phyloP scores from a whole-genome alignment of 2,797 vertebrate genomes.

The Pogonophryne albipinna region DNA sequence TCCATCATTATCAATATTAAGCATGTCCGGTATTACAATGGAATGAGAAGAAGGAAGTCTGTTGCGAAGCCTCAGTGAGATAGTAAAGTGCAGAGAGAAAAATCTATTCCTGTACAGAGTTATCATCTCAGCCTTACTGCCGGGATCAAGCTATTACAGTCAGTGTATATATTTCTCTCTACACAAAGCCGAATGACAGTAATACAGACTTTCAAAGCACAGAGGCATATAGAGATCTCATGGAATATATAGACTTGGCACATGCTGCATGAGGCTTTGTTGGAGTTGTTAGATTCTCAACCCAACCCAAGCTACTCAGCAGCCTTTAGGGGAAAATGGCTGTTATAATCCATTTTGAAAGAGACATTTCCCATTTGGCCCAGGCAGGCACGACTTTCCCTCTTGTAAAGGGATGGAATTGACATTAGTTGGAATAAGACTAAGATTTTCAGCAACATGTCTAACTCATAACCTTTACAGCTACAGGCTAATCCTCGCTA shows the following conservation, averaged over 20 bases:
- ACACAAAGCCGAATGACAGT: constrained; percentile 70
- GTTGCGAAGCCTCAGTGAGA: constrained; percentile 38
- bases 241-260: constrained; percentile 72
- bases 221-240: constrained; percentile 71
- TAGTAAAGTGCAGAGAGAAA: constrained; percentile 48
- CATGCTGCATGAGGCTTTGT: constrained; percentile 61
- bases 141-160: constrained; percentile 61
- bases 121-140: constrained; percentile 60
- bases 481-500: constrained; percentile 52
- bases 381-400: constrained; percentile 49
- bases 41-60: constrained; percentile 47
- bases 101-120: constrained; percentile 54
- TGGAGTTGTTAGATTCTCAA: constrained; percentile 69
- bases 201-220: constrained; percentile 65
- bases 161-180: constrained; percentile 59
- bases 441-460: constrained; percentile 52
- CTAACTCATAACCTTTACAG: constrained; percentile 67
- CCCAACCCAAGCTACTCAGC: constrained; percentile 60
- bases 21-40: constrained; percentile 35
- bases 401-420: constrained; percentile 57
- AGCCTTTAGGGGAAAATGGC: constrained; percentile 69
- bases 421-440: constrained; percentile 63
- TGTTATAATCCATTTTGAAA: constrained; percentile 83
- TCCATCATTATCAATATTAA: constrained; percentile 49
- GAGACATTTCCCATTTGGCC: constrained; percentile 68